Conservation (phyloP, 2,113 vertebrate genomes). For the Stictonetta naevosa region DNA sequence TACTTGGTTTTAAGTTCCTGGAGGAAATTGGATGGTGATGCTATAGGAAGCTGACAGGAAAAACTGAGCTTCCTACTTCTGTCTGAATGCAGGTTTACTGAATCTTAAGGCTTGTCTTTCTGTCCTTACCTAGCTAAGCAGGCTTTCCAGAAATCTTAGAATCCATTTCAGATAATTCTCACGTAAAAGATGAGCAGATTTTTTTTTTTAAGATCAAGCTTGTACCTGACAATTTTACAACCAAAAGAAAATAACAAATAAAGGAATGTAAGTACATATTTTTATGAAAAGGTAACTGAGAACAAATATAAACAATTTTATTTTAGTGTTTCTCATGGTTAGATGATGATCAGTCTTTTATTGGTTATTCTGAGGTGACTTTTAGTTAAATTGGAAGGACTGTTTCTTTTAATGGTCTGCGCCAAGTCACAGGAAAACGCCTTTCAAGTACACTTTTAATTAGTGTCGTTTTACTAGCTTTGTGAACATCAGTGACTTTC, state of each 20-base stretch:
- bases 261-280: background rate
- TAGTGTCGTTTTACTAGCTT: background rate
- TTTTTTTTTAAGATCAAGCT: background rate
- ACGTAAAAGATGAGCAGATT: fast-evolving
- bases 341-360: background rate
- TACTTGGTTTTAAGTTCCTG: background rate
- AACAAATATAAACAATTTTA: background rate
- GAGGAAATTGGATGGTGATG: background rate
- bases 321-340: background rate
- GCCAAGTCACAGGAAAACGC: background rate
- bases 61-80: background rate
- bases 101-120: background rate
- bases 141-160: background rate
- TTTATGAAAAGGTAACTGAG: background rate
- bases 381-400: background rate
- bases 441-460: background rate
- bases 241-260: background rate
- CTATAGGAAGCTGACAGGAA: background rate
- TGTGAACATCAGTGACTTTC: background rate
- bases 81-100: background rate
- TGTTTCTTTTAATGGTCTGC: background rate
- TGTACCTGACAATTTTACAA: background rate
- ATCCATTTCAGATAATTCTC: background rate
- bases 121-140: background rate
- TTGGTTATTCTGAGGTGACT: background rate